A percentile compares a stretch with the other conserved stretches of the same genome.
phyloP scores from a whole-genome alignment of 2,797 vertebrate species.

The Thripadectes ignobilis region DNA sequence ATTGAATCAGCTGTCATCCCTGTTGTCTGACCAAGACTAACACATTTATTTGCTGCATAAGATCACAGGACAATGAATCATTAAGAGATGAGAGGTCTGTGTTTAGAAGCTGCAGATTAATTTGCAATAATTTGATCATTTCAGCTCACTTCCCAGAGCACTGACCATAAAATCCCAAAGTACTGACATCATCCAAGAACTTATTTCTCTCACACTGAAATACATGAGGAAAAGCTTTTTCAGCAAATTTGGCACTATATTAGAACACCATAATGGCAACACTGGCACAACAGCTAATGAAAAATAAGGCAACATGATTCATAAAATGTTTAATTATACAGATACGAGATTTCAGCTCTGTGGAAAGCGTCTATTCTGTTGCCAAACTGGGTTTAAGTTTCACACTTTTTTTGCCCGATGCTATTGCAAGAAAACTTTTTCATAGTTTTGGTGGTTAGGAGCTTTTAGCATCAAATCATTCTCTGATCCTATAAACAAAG shows the following conservation, averaged over 20 bases:
- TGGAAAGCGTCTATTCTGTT: background rate
- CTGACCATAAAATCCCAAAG: background rate
- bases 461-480: background rate
- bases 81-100: background rate
- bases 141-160: background rate
- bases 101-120: slow-evolving; percentile 27
- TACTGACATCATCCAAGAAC: background rate
- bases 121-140: slow-evolving; percentile 3
- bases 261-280: background rate
- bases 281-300: background rate
- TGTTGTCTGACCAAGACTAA: background rate
- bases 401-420: background rate
- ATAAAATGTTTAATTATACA: background rate
- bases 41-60: background rate
- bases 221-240: background rate
- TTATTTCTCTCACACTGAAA: background rate
- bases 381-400: background rate
- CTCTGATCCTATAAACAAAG: background rate
- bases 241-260: background rate
- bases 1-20: background rate
- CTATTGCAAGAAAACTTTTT: background rate
- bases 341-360: background rate
- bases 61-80: background rate
- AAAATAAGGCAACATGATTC: background rate
- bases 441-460: background rate